phyloP scores from a whole-genome alignment of 2,888 invertebrate species.

The Erebia palarica region DNA sequence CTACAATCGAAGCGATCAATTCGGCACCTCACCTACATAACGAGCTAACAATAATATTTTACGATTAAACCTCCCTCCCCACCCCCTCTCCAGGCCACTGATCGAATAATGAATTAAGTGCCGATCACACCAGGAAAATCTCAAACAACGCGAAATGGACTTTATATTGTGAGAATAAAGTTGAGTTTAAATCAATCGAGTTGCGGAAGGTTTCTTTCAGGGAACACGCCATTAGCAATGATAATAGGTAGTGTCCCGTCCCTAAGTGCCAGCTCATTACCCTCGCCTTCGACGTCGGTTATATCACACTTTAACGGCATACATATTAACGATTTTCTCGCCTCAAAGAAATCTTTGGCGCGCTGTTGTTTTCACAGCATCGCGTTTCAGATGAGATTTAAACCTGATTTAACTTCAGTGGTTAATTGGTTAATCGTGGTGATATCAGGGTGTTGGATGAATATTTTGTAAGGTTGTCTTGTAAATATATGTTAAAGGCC shows the following conservation, averaged over 20 bases:
- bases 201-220: slow-evolving; percentile 40
- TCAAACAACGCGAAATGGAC: slow-evolving; percentile 27
- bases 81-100: slow-evolving; percentile 45
- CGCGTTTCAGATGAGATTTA: slow-evolving; percentile 7
- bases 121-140: slow-evolving; percentile 47
- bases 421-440: not conserved
- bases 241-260: slow-evolving; percentile 63
- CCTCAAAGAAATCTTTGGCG: slow-evolving; percentile 28
- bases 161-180: slow-evolving; percentile 35
- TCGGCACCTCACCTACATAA: slow-evolving; percentile 37
- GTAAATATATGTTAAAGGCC: not conserved
- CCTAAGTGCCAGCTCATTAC: slow-evolving; percentile 72
- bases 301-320: slow-evolving; percentile 28
- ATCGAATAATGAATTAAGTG: slow-evolving; percentile 54
- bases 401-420: not conserved
- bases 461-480: not conserved
- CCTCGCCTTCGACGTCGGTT: slow-evolving; percentile 30
- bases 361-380: slow-evolving; percentile 31
- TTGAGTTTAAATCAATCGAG: slow-evolving; percentile 8
- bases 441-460: not conserved
- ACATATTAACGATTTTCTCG: slow-evolving; percentile 30
- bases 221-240: slow-evolving; percentile 70
- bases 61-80: slow-evolving; percentile 49
- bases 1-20: slow-evolving; percentile 25
- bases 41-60: slow-evolving; percentile 55